phyloP scores from a whole-genome alignment of 2,888 invertebrate species.

The Agelastica alni region DNA sequence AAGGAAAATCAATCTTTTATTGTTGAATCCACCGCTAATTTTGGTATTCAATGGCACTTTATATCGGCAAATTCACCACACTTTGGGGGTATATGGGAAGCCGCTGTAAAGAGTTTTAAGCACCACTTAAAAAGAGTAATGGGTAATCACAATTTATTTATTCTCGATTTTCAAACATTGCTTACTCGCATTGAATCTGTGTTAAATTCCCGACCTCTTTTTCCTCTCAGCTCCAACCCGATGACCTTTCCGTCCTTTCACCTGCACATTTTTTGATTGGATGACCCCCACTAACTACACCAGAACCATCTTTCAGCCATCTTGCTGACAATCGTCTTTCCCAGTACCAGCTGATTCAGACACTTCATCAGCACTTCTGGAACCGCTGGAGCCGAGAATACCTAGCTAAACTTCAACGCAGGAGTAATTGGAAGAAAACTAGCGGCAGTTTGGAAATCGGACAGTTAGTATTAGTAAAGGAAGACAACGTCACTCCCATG shows the following conservation, averaged over 20 bases:
- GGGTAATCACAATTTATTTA: no score
- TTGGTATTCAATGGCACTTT: conserved; percentile 15
- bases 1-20: background rate
- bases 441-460: conserved; percentile 13
- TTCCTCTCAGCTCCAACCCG: conserved; percentile 35
- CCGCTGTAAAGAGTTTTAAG: conserved; percentile 39
- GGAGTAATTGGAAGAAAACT: conserved; percentile 27
- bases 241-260: conserved; percentile 35
- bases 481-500: conserved; percentile 31
- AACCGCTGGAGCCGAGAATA: conserved; percentile 40
- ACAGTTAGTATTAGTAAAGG: conserved; percentile 28
- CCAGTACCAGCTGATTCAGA: conserved; percentile 37
- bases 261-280: conserved; percentile 42
- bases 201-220: conserved; percentile 41
- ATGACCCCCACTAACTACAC: conserved; percentile 25
- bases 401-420: conserved; percentile 32
- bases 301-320: conserved; percentile 27
- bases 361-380: no score
- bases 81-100: conserved; percentile 30
- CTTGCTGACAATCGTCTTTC: conserved; percentile 25
- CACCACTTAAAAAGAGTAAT: conserved; percentile 37
- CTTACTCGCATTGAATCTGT: conserved; percentile 41
- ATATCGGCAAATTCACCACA: conserved; percentile 26
- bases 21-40: background rate
- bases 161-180: conserved; percentile 38